phyloP scores from a whole-genome alignment of 2,113 vertebrate species.

The Ceuthmochares aereus region DNA sequence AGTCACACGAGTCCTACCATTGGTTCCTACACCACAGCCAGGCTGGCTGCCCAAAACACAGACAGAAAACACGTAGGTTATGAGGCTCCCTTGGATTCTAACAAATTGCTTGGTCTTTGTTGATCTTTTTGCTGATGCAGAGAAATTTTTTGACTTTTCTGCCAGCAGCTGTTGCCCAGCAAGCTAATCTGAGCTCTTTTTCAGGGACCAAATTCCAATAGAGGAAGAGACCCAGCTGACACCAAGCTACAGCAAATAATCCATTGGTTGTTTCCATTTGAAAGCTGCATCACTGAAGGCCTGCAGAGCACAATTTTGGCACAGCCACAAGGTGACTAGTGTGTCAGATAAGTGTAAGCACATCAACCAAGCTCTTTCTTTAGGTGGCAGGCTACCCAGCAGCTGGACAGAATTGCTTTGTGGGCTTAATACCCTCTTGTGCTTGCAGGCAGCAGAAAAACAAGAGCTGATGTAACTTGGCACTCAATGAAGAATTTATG shows the following conservation, averaged over 20 bases:
- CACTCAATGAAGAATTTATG: background rate
- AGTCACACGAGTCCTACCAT: background rate
- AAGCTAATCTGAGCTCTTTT: background rate
- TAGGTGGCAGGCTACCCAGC: background rate
- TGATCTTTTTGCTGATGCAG: background rate
- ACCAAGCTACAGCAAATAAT: background rate
- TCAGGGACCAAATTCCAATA: background rate
- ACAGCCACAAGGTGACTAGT: background rate
- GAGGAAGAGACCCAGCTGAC: background rate
- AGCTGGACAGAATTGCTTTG: background rate
- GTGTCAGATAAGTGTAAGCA: background rate
- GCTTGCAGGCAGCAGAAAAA: background rate
- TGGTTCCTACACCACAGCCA: background rate
- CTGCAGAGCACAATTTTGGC: background rate
- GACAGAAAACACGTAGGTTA: background rate
- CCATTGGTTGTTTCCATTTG: background rate
- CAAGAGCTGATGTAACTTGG: background rate
- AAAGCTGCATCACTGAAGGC: background rate
- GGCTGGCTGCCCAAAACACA: background rate
- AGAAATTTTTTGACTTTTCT: background rate
- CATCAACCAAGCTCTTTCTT: rapidly evolving
- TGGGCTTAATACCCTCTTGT: background rate
- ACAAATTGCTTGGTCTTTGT: background rate
- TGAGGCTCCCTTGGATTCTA: background rate
- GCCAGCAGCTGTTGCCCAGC: background rate